Conservation (phyloP, 2,113 vertebrate species). For the Leucoraja erinaceus region DNA sequence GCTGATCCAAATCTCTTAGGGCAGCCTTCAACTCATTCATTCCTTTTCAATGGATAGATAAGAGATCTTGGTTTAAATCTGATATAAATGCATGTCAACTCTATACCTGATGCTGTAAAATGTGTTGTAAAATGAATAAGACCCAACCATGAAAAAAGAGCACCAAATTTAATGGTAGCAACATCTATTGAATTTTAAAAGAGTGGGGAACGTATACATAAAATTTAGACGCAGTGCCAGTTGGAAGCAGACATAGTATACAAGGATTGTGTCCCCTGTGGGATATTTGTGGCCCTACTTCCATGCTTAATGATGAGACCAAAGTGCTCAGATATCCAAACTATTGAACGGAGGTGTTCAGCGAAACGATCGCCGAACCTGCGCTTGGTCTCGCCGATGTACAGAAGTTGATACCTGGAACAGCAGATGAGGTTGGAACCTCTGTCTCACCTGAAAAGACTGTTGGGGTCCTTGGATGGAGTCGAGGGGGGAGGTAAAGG, state of each 20-base stretch:
- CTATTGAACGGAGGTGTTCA: not conserved
- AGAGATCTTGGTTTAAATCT: not conserved
- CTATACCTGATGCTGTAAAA: not conserved
- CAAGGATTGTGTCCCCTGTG: not conserved
- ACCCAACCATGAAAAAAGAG: no score
- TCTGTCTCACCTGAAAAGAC: no score
- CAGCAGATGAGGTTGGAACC: no score
- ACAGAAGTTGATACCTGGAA: no score
- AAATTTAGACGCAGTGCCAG: not conserved
- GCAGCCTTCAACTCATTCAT: constrained; percentile 59
- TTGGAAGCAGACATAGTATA: not conserved
- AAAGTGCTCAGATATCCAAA: not conserved
- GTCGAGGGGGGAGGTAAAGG: no score
- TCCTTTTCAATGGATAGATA: not conserved
- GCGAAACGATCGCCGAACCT: no score
- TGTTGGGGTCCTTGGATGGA: no score
- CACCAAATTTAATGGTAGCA: no score
- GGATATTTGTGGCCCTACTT: not conserved
- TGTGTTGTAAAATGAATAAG: not conserved
- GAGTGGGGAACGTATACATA: not conserved
- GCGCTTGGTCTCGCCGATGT: no score
- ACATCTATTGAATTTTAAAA: not conserved
- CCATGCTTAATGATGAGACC: not conserved
- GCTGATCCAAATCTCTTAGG: constrained; percentile 53
- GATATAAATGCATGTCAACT: not conserved